These are phyloP conservation scores for Chondrosia reniformis DNA, from an alignment of 37 sponge, comb jelly and placozoan species.

Conservation along the genomic window DNA sequence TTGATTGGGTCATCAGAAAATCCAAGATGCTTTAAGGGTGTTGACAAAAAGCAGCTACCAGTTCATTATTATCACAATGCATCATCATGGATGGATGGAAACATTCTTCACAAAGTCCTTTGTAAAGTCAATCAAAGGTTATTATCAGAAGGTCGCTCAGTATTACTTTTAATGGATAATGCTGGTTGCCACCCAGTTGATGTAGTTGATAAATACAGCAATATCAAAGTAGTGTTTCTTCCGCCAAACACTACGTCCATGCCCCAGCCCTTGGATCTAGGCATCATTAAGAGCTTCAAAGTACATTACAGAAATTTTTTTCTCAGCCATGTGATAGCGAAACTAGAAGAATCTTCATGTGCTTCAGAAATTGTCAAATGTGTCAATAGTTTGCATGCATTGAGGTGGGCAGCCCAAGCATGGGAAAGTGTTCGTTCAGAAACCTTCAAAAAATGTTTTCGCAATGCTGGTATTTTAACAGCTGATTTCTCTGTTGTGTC, in stretches of 20 bases:
- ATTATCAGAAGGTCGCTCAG: conserved; percentile 18
- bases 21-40: conserved; percentile 52
- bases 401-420: conserved; percentile 55
- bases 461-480: conserved; percentile 31
- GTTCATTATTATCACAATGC: conserved; percentile 56
- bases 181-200: conserved; percentile 52
- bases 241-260: conserved; percentile 61
- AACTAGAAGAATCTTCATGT: conserved; percentile 29
- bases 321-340: conserved; percentile 30
- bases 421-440: conserved; percentile 41
- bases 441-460: conserved; percentile 57
- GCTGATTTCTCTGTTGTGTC: not conserved
- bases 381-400: conserved; percentile 49
- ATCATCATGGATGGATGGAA: conserved; percentile 62
- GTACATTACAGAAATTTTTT: conserved; percentile 40
- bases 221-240: conserved; percentile 56
- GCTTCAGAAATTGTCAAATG: conserved; percentile 49
- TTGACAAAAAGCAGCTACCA: conserved; percentile 50
- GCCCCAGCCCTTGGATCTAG: conserved; percentile 62
- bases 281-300: conserved; percentile 67
- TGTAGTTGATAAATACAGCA: conserved; percentile 44
- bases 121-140: conserved; percentile 26
- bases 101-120: conserved; percentile 56
- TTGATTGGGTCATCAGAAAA: conserved; percentile 70
- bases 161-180: conserved; percentile 67